Percentiles rank a stretch among this genome's conserved stretches.
These are phyloP conservation scores for Schrankia costaestrigalis DNA, from an alignment of 2,888 invertebrate species.

Conservation along the genomic window DNA sequence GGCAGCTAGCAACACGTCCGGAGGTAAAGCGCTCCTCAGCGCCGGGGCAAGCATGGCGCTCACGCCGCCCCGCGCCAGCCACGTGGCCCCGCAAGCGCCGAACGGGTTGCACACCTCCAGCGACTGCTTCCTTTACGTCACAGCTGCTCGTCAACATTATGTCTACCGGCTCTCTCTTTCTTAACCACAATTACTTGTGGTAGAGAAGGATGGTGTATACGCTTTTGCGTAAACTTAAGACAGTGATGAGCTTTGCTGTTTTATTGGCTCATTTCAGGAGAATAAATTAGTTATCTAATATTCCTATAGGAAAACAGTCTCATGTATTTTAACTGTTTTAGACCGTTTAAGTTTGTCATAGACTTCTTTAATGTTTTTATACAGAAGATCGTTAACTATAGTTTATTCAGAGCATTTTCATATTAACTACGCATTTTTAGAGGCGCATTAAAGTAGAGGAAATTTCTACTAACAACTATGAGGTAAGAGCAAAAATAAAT, in stretches of 20 bases:
- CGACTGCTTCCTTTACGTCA: slow-evolving; percentile 82
- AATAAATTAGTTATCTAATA: too few relatives aligned
- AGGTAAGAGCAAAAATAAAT: too few relatives aligned
- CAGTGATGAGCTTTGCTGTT: not conserved
- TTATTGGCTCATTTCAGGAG: too few relatives aligned
- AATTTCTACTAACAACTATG: too few relatives aligned
- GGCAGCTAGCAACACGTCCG: slow-evolving; percentile 91
- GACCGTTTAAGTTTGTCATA: too few relatives aligned
- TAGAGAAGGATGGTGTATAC: slow-evolving; percentile 13
- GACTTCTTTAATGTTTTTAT: too few relatives aligned
- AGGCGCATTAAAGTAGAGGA: too few relatives aligned
- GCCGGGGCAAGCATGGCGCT: slow-evolving; percentile 78
- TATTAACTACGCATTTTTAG: too few relatives aligned
- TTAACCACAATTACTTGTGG: slow-evolving; percentile 25
- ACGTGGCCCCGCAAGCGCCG: slow-evolving; percentile 71
- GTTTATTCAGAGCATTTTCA: too few relatives aligned
- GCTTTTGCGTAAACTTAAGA: not conserved
- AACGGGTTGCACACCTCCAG: slow-evolving; percentile 83
- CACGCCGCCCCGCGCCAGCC: slow-evolving; percentile 66
- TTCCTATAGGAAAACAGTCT: too few relatives aligned
- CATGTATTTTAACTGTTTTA: too few relatives aligned
- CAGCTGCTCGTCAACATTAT: slow-evolving; percentile 57
- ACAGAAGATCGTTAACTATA: too few relatives aligned
- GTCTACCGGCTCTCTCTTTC: slow-evolving; percentile 31
- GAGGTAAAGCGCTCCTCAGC: slow-evolving; percentile 78